Evolutionary conservation across 2,113 vertebrate species (phyloP).

Genomic region (Prunella himalayana): DNA sequence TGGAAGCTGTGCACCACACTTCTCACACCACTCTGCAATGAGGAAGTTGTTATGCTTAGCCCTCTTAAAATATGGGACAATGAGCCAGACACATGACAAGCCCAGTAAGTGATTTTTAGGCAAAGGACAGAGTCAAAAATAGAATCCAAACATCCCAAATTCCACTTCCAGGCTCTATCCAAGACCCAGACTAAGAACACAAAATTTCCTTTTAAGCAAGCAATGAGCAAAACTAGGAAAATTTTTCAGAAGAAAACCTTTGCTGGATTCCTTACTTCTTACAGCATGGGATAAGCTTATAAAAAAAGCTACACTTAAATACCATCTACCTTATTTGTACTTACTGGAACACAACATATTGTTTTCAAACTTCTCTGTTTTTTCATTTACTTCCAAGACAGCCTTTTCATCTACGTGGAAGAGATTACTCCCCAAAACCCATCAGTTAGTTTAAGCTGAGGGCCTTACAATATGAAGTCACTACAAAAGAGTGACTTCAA

Average conservation of each 20-base stretch:
- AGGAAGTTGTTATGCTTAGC: not conserved
- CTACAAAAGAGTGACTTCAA: not conserved
- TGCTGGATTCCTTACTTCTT: constrained; percentile 35
- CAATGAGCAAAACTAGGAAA: not conserved
- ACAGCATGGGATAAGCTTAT: constrained; percentile 16
- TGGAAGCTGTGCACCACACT: not conserved
- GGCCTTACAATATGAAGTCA: not conserved
- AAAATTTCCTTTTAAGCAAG: constrained; percentile 46
- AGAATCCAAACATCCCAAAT: constrained; percentile 13
- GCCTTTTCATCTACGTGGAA: not conserved
- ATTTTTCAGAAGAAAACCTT: not conserved
- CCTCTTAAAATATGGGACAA: not conserved
- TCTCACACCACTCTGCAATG: not conserved
- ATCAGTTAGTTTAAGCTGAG: not conserved
- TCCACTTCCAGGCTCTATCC: not conserved
- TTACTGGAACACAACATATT: not conserved
- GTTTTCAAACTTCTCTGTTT: not conserved
- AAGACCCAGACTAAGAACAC: not conserved
- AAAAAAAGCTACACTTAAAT: not conserved
- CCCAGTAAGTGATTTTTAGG: not conserved
- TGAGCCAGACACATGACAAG: not conserved
- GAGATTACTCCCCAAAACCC: not conserved
- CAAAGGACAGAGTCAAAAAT: constrained; percentile 20
- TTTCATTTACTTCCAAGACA: not conserved
- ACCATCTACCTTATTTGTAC: constrained; percentile 32